Evolutionary conservation across 2,888 invertebrate species (phyloP), one percentile per base, ranked within the genome.

Genomic region (Spicauda simplicius): DNA sequence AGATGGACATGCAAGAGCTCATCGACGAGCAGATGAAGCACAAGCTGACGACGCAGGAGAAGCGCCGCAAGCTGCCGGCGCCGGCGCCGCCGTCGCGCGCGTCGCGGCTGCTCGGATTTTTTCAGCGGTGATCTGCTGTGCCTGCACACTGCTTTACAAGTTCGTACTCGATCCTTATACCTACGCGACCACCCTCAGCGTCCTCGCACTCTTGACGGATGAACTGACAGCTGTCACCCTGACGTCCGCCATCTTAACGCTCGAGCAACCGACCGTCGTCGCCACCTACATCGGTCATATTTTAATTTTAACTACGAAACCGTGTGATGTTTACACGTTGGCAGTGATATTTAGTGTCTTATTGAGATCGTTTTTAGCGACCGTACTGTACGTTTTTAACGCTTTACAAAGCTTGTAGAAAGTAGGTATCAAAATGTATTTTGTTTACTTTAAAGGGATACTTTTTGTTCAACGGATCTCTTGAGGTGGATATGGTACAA

Each of bases 1-100:
- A 98, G 97, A 97, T 98, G 96, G 98, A 98, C 86, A 98, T 98
- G 97, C 98, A 98, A 80, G 97, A 97, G 80, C 93, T 98, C 54
- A 94, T 98, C 69, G 97, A 98, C 77, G 98, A 98, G 80, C 98
- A 98, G 86, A 96, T 98, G 95, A 96, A 96, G 72, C 96, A 95
- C 80, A 98, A 98, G 91, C 93, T 98, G 75, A 95, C 96, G 70
- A 94, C 95, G 64, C 93, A 95, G 77, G 94, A 95, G 89, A 88
- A 94, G 77, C 91, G 94, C 64, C 77, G 91, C 78, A 87, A 93
- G 80, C 84, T 93, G 62, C 90, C 88, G 0, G 93, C 86, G 70
- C 93, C 94, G 18, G 70, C 80, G 6, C 79, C 83, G 0, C 87
- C 90, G 41, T 88, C 90, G 45, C 80, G 91, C 64, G 75, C 90